A percentile compares a stretch with the other conserved stretches of the same genome.
Conservation (phyloP, 2,797 vertebrate genomes). For the Craterocephalus amniculus region DNA sequence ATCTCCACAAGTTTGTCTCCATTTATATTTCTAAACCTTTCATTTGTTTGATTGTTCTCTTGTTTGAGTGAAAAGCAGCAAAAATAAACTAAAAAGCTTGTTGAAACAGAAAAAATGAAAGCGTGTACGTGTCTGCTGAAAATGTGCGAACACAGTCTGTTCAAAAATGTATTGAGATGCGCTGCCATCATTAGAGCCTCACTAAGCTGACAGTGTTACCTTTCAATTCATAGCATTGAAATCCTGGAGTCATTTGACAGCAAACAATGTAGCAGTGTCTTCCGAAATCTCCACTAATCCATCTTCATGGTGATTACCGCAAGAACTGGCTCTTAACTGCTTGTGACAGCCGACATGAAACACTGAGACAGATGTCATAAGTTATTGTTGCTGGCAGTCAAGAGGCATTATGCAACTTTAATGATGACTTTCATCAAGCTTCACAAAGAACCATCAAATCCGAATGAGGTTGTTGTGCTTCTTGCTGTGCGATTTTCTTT, state of each 20-base stretch:
- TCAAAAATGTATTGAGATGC: conserved; percentile 26
- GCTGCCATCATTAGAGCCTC: conserved; percentile 25
- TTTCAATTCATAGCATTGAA: conserved; percentile 56
- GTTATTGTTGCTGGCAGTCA: conserved; percentile 71
- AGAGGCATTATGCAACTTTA: conserved; percentile 78
- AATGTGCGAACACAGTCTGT: conserved; percentile 26
- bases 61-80: conserved; percentile 17
- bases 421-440: conserved; percentile 74
- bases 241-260: conserved; percentile 53
- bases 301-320: conserved; percentile 65
- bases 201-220: conserved; percentile 54
- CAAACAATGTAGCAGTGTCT: conserved; percentile 62
- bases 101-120: neutral
- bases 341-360: conserved; percentile 74
- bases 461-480: conserved; percentile 26
- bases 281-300: conserved; percentile 66
- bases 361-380: conserved; percentile 75
- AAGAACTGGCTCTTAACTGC: conserved; percentile 64
- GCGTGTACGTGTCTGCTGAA: neutral
- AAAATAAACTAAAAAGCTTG: conserved; percentile 21
- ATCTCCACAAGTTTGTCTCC: conserved; percentile 21
- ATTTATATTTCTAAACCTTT: conserved; percentile 22
- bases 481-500: conserved; percentile 30
- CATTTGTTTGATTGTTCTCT: conserved; percentile 12
- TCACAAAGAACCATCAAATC: conserved; percentile 54